Evolutionary conservation across 2,888 invertebrate genomes (phyloP).

Genomic region (Hypsopygia costalis): DNA sequence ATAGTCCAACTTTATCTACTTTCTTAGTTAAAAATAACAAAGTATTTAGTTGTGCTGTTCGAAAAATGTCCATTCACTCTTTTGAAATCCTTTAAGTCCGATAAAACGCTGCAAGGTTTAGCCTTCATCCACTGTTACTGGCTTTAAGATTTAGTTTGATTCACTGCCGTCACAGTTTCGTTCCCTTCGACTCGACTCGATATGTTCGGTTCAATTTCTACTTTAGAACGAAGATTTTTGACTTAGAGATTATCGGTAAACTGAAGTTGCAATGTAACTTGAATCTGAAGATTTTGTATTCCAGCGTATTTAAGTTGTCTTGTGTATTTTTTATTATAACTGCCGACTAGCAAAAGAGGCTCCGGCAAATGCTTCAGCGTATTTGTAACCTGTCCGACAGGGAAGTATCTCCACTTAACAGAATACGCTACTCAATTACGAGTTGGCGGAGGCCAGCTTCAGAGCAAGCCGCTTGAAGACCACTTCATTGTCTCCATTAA

Average conservation of each 20-base stretch:
- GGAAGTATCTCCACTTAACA: too few species aligned
- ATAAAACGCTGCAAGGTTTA: constrained; percentile 33
- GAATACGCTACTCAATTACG: too few species aligned
- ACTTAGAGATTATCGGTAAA: background rate
- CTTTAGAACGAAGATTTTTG: background rate
- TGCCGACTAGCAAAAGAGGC: too few species aligned
- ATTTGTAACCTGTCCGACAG: too few species aligned
- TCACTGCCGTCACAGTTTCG: constrained; percentile 30
- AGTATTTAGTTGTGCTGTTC: background rate
- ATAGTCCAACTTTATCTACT: background rate
- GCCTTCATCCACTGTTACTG: constrained; percentile 37
- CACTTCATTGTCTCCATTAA: too few species aligned
- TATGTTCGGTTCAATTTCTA: background rate
- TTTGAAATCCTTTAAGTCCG: constrained; percentile 41
- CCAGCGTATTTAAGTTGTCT: constrained; percentile 12
- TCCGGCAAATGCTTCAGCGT: too few species aligned
- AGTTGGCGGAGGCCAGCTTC: too few species aligned
- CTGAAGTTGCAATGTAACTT: constrained; percentile 9
- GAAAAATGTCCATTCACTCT: constrained; percentile 23
- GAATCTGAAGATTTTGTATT: too few species aligned
- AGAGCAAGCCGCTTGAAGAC: too few species aligned
- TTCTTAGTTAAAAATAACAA: background rate
- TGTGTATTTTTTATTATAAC: too few species aligned
- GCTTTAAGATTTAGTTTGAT: constrained; percentile 45
- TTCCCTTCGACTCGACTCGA: background rate